Base-by-base conservation (phyloP, 2,113 vertebrate genomes). In the Leucopsar rothschildi region DNA sequence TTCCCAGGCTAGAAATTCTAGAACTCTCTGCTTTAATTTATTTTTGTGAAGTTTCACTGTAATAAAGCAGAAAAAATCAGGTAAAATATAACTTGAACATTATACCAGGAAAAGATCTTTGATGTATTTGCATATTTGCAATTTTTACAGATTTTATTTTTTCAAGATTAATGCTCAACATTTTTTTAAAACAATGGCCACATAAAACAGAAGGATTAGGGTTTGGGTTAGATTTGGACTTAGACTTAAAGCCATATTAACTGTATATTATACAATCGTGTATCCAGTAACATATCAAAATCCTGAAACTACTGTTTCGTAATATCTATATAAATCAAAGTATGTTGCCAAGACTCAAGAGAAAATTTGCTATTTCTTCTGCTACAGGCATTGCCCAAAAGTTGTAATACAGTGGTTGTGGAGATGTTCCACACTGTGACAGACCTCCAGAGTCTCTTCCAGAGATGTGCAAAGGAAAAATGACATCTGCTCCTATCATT, bases 401-500 rank as follows among this genome's bases (percentile, higher is more conserved):
- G 47, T 81, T 63, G 35, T 75, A 92, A 92, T 40, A 86, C 52
- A 66, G 68, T 49, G 49, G 76, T 45, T 86, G 56, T 64, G 47
- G 68, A 95, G 68, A 92, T 84, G 60, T 31, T 90, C 80, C 52
- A 70, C 47, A 75, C 37, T 56, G 27, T 88, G 86, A 88, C 80
- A 95, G 69, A 92, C 69, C 91, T 92, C 92, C 56, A 91, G 68
- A 91, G 64, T 42, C 77, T 83, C 60, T 82, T 82, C 47, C 59
- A 88, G 78, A 88, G 47, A 63, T 71, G 9, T 82, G 61, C 56
- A 84, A 64, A 75, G 89, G 60, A 45, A 61, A 83, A 95, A 86
- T 68, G 29, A 95, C 80, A 96, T 55, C 64, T 94, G 81, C 72
- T 84, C 60, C 88, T 90, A 92, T 88, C 89, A 91, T 82, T 93